Base-by-base conservation (phyloP, 2,113 vertebrate genomes). In the Opisthocomus hoazin region DNA sequence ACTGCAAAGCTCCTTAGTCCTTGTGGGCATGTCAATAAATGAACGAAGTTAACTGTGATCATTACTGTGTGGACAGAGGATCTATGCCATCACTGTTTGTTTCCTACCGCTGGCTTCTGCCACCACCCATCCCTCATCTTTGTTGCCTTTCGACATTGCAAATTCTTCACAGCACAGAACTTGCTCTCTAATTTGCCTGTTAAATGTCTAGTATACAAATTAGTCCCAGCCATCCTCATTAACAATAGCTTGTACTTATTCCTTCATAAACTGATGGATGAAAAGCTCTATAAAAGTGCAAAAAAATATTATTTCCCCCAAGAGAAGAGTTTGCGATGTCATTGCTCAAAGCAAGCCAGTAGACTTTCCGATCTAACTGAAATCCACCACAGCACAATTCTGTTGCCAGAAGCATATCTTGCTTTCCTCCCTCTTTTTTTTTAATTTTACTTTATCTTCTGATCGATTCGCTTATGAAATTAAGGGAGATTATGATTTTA, bases 241-340 rank as follows among this genome's bases (percentile, higher is more conserved):
- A 96, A 86, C 86, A 90, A 82, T 57, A 87, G 53, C 73, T 96
- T 82, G 51, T 69, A 79, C 92, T 97, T 94, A 89, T 90, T 89
- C 84, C 81, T 95, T 94, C 96, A 92, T 64, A 95, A 96, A 92
- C 73, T 89, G 84, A 94, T 79, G 53, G 84, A 95, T 89, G 77
- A 82, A 91, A 96, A 94, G 76, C 95, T 94, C 83, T 45, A 87
- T 90, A 89, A 93, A 93, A 96, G 37, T 11, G 4, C 4, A 82
- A 91, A 83, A 71, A 68, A 41, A 51, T 13, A 64, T 57, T 87
- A 93, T 92, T 90, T 93, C 32, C 84, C 94, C 90, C 90, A 92
- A 92, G 90, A 96, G 89, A 5, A 92, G 53, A 53, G 73, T 93
- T 95, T 96, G 77, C 86, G 92, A 71, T 84, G 86, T 84, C 95